Conservation (phyloP, 2,888 invertebrate genomes). For the Rotaria socialis region DNA sequence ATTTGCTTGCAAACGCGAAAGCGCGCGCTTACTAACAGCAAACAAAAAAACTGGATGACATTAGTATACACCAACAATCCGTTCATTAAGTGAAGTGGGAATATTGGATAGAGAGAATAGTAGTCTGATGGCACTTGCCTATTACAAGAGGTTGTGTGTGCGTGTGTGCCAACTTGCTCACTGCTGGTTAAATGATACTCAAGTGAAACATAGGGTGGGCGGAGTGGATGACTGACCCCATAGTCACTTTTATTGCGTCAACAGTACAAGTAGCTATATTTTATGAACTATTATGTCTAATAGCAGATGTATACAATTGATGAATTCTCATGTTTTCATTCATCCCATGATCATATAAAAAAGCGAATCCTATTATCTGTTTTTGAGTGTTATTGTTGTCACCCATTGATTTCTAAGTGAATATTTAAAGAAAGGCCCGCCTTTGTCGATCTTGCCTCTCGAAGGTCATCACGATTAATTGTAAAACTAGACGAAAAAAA, state of each 20-base stretch:
- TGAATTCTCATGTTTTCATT: neutral
- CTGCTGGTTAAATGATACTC: slow-evolving; percentile 22
- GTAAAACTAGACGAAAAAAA: neutral
- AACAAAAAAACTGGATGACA: neutral
- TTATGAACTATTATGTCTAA: neutral
- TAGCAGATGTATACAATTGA: neutral
- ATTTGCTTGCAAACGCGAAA: slow-evolving; percentile 4
- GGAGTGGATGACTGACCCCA: neutral
- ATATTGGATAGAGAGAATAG: slow-evolving; percentile 13
- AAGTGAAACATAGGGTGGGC: neutral
- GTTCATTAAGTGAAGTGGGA: slow-evolving; percentile 11
- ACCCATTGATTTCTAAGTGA: slow-evolving; percentile 6
- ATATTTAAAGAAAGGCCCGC: neutral
- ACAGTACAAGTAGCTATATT: neutral
- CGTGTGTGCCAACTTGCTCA: slow-evolving; percentile 4
- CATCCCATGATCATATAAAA: neutral
- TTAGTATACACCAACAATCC: neutral
- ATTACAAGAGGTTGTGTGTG: slow-evolving; percentile 17
- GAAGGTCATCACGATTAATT: neutral
- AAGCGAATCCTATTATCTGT: neutral
- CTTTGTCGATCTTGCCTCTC: neutral
- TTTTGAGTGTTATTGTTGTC: slow-evolving; percentile 2
- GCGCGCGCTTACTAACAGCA: neutral
- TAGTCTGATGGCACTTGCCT: slow-evolving; percentile 1
- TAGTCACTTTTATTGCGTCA: neutral